Evolutionary conservation across 2,113 vertebrate species (phyloP).

Genomic region (Rhea americana): DNA sequence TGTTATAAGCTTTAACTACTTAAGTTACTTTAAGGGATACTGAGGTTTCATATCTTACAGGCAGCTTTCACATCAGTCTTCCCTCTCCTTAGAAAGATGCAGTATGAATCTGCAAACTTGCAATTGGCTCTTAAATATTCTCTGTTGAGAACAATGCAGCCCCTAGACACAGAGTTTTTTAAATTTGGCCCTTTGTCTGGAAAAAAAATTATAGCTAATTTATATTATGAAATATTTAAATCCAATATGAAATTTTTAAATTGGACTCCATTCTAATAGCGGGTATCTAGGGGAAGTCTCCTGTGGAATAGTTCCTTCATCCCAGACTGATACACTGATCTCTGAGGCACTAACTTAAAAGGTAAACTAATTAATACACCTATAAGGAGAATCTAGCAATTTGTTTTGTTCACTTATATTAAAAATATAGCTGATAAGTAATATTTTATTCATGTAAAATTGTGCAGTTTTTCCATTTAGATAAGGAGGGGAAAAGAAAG

Average conservation of each 20-base stretch:
- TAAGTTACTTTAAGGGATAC: constrained; percentile 1
- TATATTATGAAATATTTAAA: neutral
- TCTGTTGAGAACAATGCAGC: neutral
- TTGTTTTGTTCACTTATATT: neutral
- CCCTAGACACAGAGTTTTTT: neutral
- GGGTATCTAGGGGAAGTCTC: neutral
- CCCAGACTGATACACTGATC: neutral
- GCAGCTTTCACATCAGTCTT: neutral
- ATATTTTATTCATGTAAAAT: neutral
- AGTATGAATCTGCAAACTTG: neutral
- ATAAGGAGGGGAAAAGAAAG: neutral
- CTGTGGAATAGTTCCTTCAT: neutral
- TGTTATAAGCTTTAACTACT: neutral
- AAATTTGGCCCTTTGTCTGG: neutral
- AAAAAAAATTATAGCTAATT: neutral
- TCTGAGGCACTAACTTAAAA: neutral
- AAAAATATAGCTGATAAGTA: neutral
- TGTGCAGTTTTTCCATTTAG: neutral
- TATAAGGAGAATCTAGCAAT: neutral
- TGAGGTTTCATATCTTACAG: neutral
- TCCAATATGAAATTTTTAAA: neutral
- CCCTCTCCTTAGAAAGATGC: neutral
- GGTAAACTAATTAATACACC: neutral
- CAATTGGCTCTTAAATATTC: neutral
- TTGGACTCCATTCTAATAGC: no score